Conservation (phyloP, 2,113 vertebrate species). For the Corvus moneduloides region DNA sequence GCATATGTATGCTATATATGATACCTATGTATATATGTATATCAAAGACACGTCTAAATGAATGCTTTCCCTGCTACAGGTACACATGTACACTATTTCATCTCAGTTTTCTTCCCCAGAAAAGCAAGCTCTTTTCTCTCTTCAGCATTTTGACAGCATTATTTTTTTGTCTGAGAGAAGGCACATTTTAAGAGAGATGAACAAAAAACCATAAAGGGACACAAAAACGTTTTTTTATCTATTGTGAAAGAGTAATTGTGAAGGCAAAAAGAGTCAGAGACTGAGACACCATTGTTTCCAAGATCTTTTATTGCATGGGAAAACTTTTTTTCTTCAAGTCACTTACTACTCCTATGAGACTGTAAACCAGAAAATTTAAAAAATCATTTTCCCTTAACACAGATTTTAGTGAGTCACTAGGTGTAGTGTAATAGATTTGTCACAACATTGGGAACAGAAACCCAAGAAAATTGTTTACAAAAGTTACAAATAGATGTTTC, state of each 20-base stretch:
- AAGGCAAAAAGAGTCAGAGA: constrained; percentile 48
- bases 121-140: background rate
- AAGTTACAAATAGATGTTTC: background rate
- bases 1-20: background rate
- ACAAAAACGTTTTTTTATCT: background rate
- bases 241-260: background rate
- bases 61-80: background rate
- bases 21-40: background rate
- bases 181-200: background rate
- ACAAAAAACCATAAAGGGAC: background rate
- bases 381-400: background rate
- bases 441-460: background rate
- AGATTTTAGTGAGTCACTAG: background rate
- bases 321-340: background rate
- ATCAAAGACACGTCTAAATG: background rate
- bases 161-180: background rate
- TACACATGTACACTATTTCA: background rate
- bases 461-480: background rate
- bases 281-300: background rate
- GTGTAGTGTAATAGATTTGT: background rate
- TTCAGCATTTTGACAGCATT: background rate
- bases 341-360: background rate
- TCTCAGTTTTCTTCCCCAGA: background rate
- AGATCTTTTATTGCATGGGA: background rate
- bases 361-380: background rate